These are phyloP conservation scores for Psylliodes chrysocephalus DNA, from an alignment of 2,888 invertebrate genomes.

Conservation along the genomic window DNA sequence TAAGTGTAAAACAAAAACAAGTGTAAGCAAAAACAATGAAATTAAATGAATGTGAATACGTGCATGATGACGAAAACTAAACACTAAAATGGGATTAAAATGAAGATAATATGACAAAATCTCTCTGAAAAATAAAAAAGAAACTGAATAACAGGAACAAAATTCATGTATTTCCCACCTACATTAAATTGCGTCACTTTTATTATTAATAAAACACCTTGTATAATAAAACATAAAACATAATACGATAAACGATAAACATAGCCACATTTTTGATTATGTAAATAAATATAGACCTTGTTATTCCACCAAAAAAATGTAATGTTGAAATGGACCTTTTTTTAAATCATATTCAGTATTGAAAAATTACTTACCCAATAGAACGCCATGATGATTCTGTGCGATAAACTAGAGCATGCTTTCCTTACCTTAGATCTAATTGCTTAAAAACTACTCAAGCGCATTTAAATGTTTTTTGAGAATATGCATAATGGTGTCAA, in stretches of 20 bases:
- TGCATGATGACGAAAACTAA: slow-evolving; percentile 12
- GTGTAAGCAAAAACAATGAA: slow-evolving; percentile 26
- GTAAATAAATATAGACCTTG: too few relatives aligned
- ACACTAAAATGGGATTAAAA: background rate
- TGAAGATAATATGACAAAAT: slow-evolving; percentile 13
- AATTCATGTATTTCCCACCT: slow-evolving; percentile 42
- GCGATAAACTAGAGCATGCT: slow-evolving; percentile 22
- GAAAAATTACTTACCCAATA: slow-evolving; percentile 16
- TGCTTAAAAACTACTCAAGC: slow-evolving; percentile 26
- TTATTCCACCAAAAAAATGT: too few relatives aligned
- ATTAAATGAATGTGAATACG: slow-evolving; percentile 8
- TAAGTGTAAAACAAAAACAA: slow-evolving; percentile 20
- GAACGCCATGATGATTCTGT: slow-evolving; percentile 13
- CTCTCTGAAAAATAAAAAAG: background rate
- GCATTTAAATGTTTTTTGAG: background rate
- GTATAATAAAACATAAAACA: slow-evolving; percentile 34
- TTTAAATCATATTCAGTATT: too few relatives aligned
- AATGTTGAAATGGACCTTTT: too few relatives aligned
- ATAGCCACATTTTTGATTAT: background rate
- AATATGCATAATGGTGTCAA: background rate
- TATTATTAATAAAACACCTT: background rate
- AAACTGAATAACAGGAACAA: slow-evolving; percentile 27
- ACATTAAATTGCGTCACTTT: slow-evolving; percentile 35
- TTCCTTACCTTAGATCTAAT: slow-evolving; percentile 29
- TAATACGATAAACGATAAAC: background rate